These are phyloP conservation scores for Neomonachus schauinslandi DNA, from an alignment of 2,113 vertebrate genomes.

Conservation along the genomic window DNA sequence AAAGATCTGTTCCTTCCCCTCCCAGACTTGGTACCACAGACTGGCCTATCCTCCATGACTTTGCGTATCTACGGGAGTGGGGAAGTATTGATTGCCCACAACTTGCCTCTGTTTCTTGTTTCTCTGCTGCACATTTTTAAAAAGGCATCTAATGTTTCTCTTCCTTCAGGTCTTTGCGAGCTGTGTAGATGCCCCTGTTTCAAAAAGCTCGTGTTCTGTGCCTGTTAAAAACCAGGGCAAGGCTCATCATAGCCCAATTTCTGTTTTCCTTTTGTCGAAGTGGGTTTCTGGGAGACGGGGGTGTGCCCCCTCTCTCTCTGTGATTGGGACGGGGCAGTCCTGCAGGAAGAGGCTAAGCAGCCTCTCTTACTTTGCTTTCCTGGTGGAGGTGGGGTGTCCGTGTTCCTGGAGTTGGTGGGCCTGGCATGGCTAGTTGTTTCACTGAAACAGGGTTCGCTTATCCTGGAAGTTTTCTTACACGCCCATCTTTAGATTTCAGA, in stretches of 20 bases:
- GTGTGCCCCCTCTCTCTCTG: accelerated
- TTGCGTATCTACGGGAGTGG: neutral
- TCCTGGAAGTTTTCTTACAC: constrained; percentile 36
- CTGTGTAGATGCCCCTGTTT: neutral
- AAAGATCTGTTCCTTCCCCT: constrained; percentile 43
- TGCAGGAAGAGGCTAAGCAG: neutral
- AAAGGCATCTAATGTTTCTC: neutral
- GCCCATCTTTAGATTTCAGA: constrained; percentile 59
- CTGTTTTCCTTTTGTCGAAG: neutral
- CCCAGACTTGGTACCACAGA: neutral
- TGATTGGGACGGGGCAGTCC: neutral
- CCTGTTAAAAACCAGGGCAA: neutral
- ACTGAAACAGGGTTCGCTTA: constrained; percentile 4
- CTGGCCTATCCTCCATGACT: neutral
- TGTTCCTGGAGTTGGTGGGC: neutral
- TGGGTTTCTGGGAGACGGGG: neutral
- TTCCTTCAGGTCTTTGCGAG: neutral
- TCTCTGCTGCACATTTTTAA: neutral
- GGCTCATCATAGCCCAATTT: neutral
- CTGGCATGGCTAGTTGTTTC: neutral
- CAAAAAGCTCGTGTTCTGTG: neutral
- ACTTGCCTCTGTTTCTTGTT: neutral
- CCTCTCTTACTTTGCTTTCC: neutral
- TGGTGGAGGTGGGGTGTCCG: neutral
- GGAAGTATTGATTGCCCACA: neutral